Evolutionary conservation across 1,140 invertebrate genomes (phyloP), one percentile per base, ranked within the genome.

Genomic region (Ylistrum balloti): DNA sequence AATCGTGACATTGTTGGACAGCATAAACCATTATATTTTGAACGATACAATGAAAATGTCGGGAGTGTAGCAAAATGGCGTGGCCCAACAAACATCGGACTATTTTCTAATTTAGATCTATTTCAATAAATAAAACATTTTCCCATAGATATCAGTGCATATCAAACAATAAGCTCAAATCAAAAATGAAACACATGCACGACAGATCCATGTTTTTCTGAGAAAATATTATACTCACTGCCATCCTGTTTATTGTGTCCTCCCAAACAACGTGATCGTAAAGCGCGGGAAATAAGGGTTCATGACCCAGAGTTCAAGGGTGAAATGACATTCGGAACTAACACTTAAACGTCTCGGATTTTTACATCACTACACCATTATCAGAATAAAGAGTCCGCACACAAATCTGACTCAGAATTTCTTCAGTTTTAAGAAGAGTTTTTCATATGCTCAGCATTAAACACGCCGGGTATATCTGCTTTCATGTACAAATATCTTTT

Each of bases 191-290:
- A n/a, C 0, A 74, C 17, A 74, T 11, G n/a, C 17, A 28, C 5
- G n/a, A n/a, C 9, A 74, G n/a, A 17, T 28, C 3, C 35, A n/a
- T 38, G 35, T 38, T 74, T 9, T 74, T 28, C 56, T 17, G 56
- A 48, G 11, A 74, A 74, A 74, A 74, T 74, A 74, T 74, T 74
- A 74, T 17, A 74, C 56, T 74, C 56, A 74, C 56, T n/a, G 56
- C 56, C 56, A 74, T 74, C 56, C 56, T 74, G 56, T 74, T 74
- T 74, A 74, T 74, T 74, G 56, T 74, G 56, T 74, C 56, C 28
- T 74, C n/a, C 5, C 28, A 74, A 74, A 74, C 56, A 74, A 74
- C 56, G 56, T 74, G 56, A 74, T 74, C 22, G 56, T 74, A 28
- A 74, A 74, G 56, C 56, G 56, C 56, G 56, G 56, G 56, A 74